Evolutionary conservation across 2,888 invertebrate genomes (phyloP).

Genomic region (Neoscelio sp.): DNA sequence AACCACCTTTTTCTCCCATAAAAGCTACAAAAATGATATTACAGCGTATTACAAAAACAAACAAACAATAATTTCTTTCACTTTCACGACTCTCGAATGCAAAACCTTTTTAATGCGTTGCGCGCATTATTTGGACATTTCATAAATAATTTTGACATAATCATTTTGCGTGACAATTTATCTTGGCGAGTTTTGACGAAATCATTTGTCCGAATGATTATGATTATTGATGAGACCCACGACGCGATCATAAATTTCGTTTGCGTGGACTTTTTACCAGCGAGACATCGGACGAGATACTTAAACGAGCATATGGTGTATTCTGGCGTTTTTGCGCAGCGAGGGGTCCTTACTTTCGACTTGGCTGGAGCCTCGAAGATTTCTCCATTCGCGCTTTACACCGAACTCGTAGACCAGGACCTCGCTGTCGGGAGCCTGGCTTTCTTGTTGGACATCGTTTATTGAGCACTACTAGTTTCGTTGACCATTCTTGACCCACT

Average conservation of each 20-base stretch:
- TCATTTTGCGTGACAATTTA: constrained; percentile 44
- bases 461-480: constrained; percentile 62
- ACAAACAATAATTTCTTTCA: too few species aligned
- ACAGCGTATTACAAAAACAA: neutral
- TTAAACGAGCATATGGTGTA: constrained; percentile 67
- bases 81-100: constrained; percentile 13
- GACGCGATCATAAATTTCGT: constrained; percentile 61
- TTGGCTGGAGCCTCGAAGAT: constrained; percentile 55
- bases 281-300: constrained; percentile 63
- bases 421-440: constrained; percentile 56
- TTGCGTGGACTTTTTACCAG: constrained; percentile 51
- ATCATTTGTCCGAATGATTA: constrained; percentile 68
- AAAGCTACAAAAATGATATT: constrained; percentile 12
- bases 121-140: constrained; percentile 42
- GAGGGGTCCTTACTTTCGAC: constrained; percentile 66
- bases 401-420: constrained; percentile 50
- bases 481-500: constrained; percentile 46
- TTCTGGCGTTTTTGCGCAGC: constrained; percentile 67
- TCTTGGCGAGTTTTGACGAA: constrained; percentile 65
- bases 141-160: constrained; percentile 62
- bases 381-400: constrained; percentile 60
- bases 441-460: constrained; percentile 64
- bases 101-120: constrained; percentile 10
- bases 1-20: neutral
- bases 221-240: constrained; percentile 62